These are phyloP conservation scores for Caenorhabditis remanei DNA, from an alignment of 1,140 invertebrate species.

Conservation along the genomic window DNA sequence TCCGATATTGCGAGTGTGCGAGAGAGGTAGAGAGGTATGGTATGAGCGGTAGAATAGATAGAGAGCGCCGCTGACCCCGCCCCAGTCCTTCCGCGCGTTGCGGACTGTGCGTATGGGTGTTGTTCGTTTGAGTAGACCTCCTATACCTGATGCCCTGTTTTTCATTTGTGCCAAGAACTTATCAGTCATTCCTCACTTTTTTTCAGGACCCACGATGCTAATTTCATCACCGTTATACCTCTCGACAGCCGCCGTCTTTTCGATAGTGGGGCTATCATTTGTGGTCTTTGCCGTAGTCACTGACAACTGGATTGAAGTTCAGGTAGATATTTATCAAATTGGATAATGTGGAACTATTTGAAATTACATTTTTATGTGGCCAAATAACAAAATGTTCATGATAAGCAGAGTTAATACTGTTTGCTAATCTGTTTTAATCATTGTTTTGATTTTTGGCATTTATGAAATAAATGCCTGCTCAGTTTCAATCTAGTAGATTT, in stretches of 20 bases:
- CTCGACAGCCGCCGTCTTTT: slow-evolving; percentile 39
- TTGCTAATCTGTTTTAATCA: no score
- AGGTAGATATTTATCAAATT: slow-evolving; percentile 19
- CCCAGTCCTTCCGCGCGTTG: slow-evolving; percentile 49
- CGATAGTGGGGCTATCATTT: slow-evolving; percentile 36
- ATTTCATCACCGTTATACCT: slow-evolving; percentile 43
- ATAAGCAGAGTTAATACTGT: no score
- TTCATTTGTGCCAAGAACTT: slow-evolving; percentile 1
- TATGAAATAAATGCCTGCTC: no score
- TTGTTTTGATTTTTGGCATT: no score
- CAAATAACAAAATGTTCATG: no score
- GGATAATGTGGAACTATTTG: no score
- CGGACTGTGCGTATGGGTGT: slow-evolving; percentile 45
- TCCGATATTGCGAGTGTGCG: slow-evolving; percentile 13
- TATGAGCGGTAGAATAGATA: not conserved
- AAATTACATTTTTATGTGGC: no score
- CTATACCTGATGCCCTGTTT: slow-evolving; percentile 39
- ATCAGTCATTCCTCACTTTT: not conserved
- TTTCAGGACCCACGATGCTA: slow-evolving; percentile 23
- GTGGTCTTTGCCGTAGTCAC: slow-evolving; percentile 31
- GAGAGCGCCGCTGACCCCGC: slow-evolving; percentile 50
- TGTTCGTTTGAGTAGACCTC: slow-evolving; percentile 54
- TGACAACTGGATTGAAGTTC: slow-evolving; percentile 60
- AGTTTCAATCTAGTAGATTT: no score
- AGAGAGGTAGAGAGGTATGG: not conserved